Conservation (phyloP, 2,888 invertebrate species). For the Caenorhabditis sp. region DNA sequence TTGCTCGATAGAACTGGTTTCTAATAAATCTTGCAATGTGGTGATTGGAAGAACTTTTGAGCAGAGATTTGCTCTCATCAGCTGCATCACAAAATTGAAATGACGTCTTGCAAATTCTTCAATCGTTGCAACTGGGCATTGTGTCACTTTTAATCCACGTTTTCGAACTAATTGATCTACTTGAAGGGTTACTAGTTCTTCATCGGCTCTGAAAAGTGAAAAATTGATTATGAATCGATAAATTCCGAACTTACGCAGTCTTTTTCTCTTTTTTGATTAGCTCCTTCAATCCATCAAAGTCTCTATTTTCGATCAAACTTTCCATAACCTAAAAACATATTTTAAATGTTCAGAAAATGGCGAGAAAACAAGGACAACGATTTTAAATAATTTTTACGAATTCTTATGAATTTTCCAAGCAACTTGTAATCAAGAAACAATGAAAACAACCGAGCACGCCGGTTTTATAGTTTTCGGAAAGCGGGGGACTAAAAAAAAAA, state of each 20-base stretch:
- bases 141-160: constrained; percentile 27
- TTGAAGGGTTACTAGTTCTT: constrained; percentile 20
- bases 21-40: constrained; percentile 59
- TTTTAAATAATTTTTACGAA: not conserved
- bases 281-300: constrained; percentile 32
- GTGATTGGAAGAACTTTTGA: constrained; percentile 31
- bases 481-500: constrained; percentile 8
- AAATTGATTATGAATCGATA: not conserved
- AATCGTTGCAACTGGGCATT: constrained; percentile 11
- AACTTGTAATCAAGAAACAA: not conserved
- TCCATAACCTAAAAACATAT: constrained; percentile 37
- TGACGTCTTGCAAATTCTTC: constrained; percentile 29
- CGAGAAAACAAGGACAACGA: not conserved
- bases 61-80: constrained; percentile 34
- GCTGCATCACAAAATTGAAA: constrained; percentile 38
- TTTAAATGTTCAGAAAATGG: too few relatives aligned
- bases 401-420: not conserved
- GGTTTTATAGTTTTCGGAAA: not conserved
- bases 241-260: constrained; percentile 4
- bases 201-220: constrained; percentile 28
- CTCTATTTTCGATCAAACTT: constrained; percentile 25
- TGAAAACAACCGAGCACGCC: not conserved
- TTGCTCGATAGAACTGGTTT: constrained; percentile 41
- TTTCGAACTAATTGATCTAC: constrained; percentile 33
- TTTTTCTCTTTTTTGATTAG: constrained; percentile 29